Evolutionary conservation across 2,888 invertebrate species (phyloP).

Genomic region (Eledona agricola): DNA sequence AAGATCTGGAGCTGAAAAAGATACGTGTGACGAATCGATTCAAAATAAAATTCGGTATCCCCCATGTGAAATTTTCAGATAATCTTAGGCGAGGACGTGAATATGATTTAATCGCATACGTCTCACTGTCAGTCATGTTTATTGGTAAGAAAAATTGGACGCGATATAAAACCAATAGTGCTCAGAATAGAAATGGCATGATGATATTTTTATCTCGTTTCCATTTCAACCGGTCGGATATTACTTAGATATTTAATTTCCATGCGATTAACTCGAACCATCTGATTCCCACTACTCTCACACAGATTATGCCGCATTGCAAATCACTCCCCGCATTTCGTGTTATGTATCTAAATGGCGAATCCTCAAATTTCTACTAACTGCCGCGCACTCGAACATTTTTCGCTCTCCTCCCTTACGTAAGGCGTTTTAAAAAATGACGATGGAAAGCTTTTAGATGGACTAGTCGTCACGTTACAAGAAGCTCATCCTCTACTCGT

Average conservation of each 20-base stretch:
- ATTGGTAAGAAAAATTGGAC: constrained; percentile 55
- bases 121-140: constrained; percentile 54
- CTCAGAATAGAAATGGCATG: constrained; percentile 51
- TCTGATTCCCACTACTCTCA: constrained; percentile 47
- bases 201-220: constrained; percentile 55
- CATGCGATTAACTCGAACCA: constrained; percentile 57
- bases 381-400: constrained; percentile 7
- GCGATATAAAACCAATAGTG: constrained; percentile 51
- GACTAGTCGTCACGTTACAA: constrained; percentile 56
- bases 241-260: constrained; percentile 58
- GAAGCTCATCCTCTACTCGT: constrained; percentile 40
- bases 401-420: constrained; percentile 27
- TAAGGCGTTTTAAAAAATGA: constrained; percentile 39
- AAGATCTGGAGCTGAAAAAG: too few species aligned
- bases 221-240: constrained; percentile 57
- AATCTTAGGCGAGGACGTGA: constrained; percentile 34
- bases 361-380: constrained; percentile 24
- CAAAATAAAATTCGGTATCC: constrained; percentile 3
- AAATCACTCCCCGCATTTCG: constrained; percentile 38
- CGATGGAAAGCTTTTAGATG: constrained; percentile 54
- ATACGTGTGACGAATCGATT: not conserved
- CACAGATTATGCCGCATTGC: constrained; percentile 39
- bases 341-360: constrained; percentile 32
- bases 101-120: constrained; percentile 45
- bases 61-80: constrained; percentile 9